Evolutionary conservation across 2,888 invertebrate species (phyloP), one percentile per base, ranked within the genome.

Genomic region (Diaperis boleti): DNA sequence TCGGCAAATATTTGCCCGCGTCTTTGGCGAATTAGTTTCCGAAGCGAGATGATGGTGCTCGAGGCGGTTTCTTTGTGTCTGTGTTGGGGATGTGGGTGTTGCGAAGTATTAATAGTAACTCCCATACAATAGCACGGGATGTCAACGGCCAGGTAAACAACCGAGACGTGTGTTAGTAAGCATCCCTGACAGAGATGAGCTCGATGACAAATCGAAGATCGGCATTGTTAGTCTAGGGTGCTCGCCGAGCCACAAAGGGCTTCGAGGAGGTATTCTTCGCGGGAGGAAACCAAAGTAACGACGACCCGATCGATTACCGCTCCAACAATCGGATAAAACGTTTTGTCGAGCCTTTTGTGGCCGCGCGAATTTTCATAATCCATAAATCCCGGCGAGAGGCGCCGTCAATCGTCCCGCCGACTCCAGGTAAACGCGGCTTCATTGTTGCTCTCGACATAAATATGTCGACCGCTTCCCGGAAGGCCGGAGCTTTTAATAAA

Each of bases 371-470:
- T 39, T 39, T 18, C 11, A 39, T 39, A 39, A 17, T 39, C 39
- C 39, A 39, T 39, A 39, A 39, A 39, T 39, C 18, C 50, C 59
- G 68, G 66, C 65, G 62, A 47, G 57, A 65, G 68, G 68, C 68
- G 68, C 68, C n/a, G n/a, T n/a, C n/a, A n/a, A n/a, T n/a, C n/a
- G n/a, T n/a, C n/a, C n/a, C n/a, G n/a, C n/a, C n/a, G n/a, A n/a
- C n/a, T n/a, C n/a, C 68, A 68, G 68, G 62, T 66, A 68, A 62
- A 61, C 64, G 61, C 64, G 50, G 64, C 64, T 10, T 55, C 52
- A 54, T 60, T 59, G 63, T 62, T 64, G 39, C 26, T 44, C 42
- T 42, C 10, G 41, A 41, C 42, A 55, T 55, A 55, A 55, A 55
- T 55, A 42, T 55, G 42, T 31, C 42, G 14, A 22, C 13, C 33